Evolutionary conservation across 2,888 invertebrate genomes (phyloP).

Genomic region (Odontothrips loti): DNA sequence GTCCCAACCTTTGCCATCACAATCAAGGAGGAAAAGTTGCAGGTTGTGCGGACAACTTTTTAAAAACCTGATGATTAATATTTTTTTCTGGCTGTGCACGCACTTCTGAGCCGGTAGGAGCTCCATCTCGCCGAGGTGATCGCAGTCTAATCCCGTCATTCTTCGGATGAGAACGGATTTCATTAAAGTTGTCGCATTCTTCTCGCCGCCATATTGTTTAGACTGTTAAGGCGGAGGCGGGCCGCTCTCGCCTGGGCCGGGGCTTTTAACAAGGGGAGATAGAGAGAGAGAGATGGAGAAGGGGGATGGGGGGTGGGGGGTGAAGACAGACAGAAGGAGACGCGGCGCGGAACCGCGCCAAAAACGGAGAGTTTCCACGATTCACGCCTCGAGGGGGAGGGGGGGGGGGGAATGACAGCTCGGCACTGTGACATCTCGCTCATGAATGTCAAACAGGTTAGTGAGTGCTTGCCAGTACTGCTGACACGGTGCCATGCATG

Average conservation of each 20-base stretch:
- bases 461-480: not conserved
- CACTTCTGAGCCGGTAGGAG: no score
- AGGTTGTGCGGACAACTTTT: no score
- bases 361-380: no score
- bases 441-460: not conserved
- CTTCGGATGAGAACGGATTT: not conserved
- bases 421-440: not conserved
- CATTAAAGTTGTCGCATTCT: conserved; percentile 23
- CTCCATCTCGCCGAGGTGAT: not conserved
- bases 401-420: not conserved
- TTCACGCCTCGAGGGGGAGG: not conserved
- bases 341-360: not conserved
- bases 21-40: no score
- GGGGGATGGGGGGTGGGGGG: no score
- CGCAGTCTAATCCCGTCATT: not conserved
- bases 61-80: no score
- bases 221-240: not conserved
- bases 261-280: not conserved
- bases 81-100: no score
- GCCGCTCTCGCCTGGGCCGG: no score
- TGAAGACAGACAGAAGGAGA: not conserved
- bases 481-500: no score
- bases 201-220: not conserved
- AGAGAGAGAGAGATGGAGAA: not conserved
- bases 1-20: no score